Percentiles rank a stretch among this genome's conserved stretches.
phyloP scores from a whole-genome alignment of 2,113 vertebrate genomes.

The Eudorcas thomsonii region DNA sequence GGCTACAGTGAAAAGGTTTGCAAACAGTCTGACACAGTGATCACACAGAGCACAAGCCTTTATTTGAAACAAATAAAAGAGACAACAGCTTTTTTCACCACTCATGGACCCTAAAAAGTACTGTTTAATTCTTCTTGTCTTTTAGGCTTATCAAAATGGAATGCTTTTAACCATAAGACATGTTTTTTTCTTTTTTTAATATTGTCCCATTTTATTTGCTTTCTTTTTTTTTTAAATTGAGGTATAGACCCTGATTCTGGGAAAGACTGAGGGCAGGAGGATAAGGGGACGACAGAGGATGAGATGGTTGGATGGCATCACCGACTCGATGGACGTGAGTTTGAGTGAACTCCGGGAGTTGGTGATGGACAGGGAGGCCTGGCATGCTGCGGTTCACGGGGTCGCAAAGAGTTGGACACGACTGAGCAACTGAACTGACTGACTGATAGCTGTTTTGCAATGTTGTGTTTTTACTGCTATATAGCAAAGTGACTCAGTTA shows the following conservation, averaged over 20 bases:
- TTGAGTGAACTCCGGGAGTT: no score
- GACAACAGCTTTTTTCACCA: background rate
- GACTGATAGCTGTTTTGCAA: background rate
- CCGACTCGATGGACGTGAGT: no score
- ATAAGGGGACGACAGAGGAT: no score
- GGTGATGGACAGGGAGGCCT: no score
- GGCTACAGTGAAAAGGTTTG: background rate
- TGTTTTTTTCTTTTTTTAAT: background rate
- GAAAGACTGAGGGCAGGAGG: no score
- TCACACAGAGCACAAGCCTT: background rate
- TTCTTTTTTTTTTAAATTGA: background rate
- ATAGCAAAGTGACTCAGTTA: background rate
- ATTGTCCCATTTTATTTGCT: background rate
- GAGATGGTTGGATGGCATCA: no score
- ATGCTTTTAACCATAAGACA: background rate
- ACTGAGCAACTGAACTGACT: no score
- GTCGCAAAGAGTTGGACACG: no score
- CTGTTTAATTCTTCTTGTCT: background rate
- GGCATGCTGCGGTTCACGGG: rapidly evolving
- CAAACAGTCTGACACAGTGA: background rate
- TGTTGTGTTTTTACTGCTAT: background rate
- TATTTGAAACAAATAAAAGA: background rate
- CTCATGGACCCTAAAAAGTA: background rate
- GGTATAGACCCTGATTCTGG: no score
- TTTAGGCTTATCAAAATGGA: background rate